Conservation (phyloP, 2,888 invertebrate species). For the Melanchra persicariae region DNA sequence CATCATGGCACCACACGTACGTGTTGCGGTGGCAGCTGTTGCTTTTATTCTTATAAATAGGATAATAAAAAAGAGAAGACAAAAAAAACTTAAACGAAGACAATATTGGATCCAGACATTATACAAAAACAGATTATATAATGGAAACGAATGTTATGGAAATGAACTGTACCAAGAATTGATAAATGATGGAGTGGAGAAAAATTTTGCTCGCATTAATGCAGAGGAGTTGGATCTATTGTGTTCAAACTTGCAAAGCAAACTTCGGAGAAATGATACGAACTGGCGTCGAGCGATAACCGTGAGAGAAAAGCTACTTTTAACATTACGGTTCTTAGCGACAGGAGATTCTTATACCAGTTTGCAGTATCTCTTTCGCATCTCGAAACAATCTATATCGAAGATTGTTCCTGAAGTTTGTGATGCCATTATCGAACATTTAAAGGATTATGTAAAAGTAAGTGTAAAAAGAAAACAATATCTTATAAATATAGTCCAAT, state of each 20-base stretch:
- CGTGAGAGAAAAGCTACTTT: constrained; percentile 11
- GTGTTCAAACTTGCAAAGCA: constrained; percentile 1
- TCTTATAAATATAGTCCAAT: not conserved
- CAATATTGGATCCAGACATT: no score
- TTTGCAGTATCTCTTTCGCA: constrained; percentile 5
- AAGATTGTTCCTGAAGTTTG: not conserved
- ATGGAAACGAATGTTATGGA: not conserved
- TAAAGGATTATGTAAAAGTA: not conserved
- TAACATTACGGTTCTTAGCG: constrained; percentile 5
- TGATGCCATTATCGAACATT: not conserved
- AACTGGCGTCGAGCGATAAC: constrained; percentile 12
- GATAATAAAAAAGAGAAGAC: not conserved
- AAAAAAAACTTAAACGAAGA: no score
- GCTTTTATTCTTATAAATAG: not conserved
- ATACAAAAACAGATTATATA: no score
- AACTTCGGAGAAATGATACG: constrained; percentile 5
- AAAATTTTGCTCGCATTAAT: not conserved
- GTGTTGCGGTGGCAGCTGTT: not conserved
- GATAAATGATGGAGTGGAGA: not conserved
- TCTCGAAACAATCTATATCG: constrained; percentile 3
- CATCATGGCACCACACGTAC: not conserved
- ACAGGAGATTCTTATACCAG: not conserved
- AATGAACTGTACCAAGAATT: not conserved
- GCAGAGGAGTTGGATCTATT: constrained; percentile 1
- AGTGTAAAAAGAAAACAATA: constrained; percentile 10